These are phyloP conservation scores for Acanthosoma haemorrhoidale DNA, from an alignment of 2,888 invertebrate genomes.

Conservation along the genomic window DNA sequence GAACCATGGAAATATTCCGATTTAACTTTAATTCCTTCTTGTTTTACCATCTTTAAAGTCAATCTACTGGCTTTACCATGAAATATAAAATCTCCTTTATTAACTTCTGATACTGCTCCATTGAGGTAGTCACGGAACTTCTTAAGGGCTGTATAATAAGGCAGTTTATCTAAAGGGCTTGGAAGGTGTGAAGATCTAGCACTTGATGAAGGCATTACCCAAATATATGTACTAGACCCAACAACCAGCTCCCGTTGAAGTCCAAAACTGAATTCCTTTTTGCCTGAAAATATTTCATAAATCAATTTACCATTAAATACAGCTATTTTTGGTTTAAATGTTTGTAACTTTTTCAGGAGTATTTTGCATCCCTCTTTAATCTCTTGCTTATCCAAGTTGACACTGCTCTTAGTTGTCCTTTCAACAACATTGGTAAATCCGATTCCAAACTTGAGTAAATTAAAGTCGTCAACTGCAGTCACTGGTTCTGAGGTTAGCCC, in stretches of 20 bases:
- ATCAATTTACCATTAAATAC: slow-evolving; percentile 97
- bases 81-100: slow-evolving; percentile 82
- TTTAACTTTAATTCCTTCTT: background rate
- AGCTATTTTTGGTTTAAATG: slow-evolving; percentile 91
- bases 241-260: slow-evolving; percentile 89
- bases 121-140: slow-evolving; percentile 91
- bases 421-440: slow-evolving; percentile 98
- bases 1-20: background rate
- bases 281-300: slow-evolving; percentile 91
- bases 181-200: slow-evolving; percentile 95
- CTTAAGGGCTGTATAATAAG: slow-evolving; percentile 91
- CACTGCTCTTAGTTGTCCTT: slow-evolving; percentile 90
- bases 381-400: slow-evolving; percentile 87
- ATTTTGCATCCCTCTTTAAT: slow-evolving; percentile 87
- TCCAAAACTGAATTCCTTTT: slow-evolving; percentile 91
- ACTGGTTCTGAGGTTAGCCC: slow-evolving; percentile 91
- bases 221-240: slow-evolving; percentile 93
- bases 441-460: slow-evolving; percentile 86
- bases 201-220: slow-evolving; percentile 98
- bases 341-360: slow-evolving; percentile 80
- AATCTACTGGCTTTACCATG: background rate
- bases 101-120: slow-evolving; percentile 75
- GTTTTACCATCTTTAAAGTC: no score
- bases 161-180: slow-evolving; percentile 93
- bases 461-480: slow-evolving; percentile 93